These are phyloP conservation scores for Myotis daubentonii DNA, from an alignment of 2,797 vertebrate species.

Conservation along the genomic window DNA sequence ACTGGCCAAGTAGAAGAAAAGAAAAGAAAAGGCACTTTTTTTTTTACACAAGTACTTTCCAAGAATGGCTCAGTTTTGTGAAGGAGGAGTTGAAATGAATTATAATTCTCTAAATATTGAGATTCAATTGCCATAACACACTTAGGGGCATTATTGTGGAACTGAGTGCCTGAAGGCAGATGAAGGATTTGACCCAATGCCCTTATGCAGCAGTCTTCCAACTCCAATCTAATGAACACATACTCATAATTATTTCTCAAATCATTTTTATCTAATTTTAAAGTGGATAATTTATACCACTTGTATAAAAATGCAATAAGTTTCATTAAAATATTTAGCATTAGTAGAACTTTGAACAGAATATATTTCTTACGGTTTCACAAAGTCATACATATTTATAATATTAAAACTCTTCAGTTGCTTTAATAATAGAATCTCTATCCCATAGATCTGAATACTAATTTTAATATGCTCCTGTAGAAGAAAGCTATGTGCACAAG, in stretches of 20 bases:
- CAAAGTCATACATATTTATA: conserved; percentile 87
- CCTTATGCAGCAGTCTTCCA: conserved; percentile 80
- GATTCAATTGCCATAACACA: conserved; percentile 82
- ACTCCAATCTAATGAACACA: conserved; percentile 84
- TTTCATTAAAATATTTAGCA: conserved; percentile 87
- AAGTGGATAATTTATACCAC: conserved; percentile 86
- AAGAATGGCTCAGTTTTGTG: conserved; percentile 54
- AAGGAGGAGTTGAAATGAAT: conserved; percentile 75
- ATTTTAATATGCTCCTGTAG: conserved; percentile 74
- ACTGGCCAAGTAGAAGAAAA: neutral
- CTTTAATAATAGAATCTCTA: conserved; percentile 84
- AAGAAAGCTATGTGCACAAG: conserved; percentile 64
- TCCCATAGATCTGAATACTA: conserved; percentile 81
- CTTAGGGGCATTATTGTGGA: conserved; percentile 81
- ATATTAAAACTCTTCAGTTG: conserved; percentile 83
- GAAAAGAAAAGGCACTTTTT: neutral
- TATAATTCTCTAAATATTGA: conserved; percentile 84
- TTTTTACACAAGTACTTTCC: neutral
- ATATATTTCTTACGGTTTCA: conserved; percentile 85
- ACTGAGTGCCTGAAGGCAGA: conserved; percentile 82
- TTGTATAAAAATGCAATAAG: conserved; percentile 82
- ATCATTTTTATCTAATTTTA: conserved; percentile 87
- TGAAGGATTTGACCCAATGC: conserved; percentile 84
- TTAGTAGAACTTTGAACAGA: conserved; percentile 84
- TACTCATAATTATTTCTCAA: conserved; percentile 86